A percentile compares a stretch with the other conserved stretches of the same genome.
These are phyloP conservation scores for Xerus inauris DNA, from an alignment of 2,113 vertebrate genomes.

Conservation along the genomic window DNA sequence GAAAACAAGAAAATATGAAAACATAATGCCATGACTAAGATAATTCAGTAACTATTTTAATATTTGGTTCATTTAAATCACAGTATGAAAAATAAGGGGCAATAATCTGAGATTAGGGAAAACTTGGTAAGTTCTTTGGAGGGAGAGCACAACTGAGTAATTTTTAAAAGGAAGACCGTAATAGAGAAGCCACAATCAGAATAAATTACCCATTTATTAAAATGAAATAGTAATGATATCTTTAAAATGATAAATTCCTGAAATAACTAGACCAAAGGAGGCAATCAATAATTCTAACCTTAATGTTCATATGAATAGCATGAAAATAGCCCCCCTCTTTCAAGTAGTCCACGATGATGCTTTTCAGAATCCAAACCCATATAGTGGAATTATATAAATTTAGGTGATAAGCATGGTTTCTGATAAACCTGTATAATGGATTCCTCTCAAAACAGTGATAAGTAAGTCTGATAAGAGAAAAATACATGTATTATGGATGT, in stretches of 20 bases:
- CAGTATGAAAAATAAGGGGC: slow-evolving; percentile 17
- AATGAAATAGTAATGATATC: slow-evolving; percentile 51
- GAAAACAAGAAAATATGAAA: not conserved
- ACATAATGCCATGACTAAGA: not conserved
- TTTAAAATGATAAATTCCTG: slow-evolving; percentile 60
- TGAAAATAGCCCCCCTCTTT: slow-evolving; percentile 51
- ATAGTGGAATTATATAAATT: slow-evolving; percentile 26
- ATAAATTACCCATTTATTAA: slow-evolving; percentile 63
- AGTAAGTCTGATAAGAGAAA: slow-evolving; percentile 5
- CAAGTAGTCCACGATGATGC: slow-evolving; percentile 12
- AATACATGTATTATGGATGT: not conserved
- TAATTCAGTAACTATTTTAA: slow-evolving; percentile 36
- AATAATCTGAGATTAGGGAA: slow-evolving; percentile 41
- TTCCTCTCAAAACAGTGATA: slow-evolving; percentile 18
- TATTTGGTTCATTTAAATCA: slow-evolving; percentile 39
- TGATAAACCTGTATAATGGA: slow-evolving; percentile 38
- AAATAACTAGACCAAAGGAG: slow-evolving; percentile 60
- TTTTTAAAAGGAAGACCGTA: slow-evolving; percentile 52
- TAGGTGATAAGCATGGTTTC: slow-evolving; percentile 27
- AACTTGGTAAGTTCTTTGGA: slow-evolving; percentile 27
- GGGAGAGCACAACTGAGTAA: slow-evolving; percentile 30
- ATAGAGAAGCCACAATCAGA: slow-evolving; percentile 11
- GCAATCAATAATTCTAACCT: slow-evolving; percentile 59
- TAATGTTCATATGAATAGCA: slow-evolving; percentile 45
- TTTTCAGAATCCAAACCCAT: slow-evolving; percentile 50